Evolutionary conservation across 2,888 invertebrate species (phyloP).

Genomic region (Peribatodes rhomboidaria): DNA sequence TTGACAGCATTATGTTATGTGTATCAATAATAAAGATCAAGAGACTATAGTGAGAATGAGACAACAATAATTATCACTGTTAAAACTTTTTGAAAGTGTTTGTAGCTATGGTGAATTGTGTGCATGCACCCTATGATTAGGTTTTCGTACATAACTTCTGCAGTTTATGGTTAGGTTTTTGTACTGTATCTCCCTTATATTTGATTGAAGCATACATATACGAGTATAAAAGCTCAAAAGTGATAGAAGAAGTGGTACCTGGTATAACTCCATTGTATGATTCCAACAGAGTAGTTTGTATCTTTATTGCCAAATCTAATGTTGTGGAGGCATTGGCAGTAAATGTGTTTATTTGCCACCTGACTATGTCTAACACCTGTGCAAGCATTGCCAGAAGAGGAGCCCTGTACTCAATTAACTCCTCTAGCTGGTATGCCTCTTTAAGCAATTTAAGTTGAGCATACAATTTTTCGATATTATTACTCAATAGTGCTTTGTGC

Average conservation of each 20-base stretch:
- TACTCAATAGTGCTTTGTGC: slow-evolving; percentile 65
- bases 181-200: too few species aligned
- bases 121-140: too few species aligned
- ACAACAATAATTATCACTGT: too few species aligned
- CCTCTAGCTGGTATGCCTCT: slow-evolving; percentile 60
- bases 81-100: too few species aligned
- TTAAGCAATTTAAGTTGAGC: slow-evolving; percentile 64
- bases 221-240: not conserved
- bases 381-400: slow-evolving; percentile 77
- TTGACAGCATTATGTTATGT: too few species aligned
- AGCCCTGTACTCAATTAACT: slow-evolving; percentile 69
- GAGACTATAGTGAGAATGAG: too few species aligned
- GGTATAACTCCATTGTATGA: slow-evolving; percentile 65
- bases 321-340: slow-evolving; percentile 56
- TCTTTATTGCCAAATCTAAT: slow-evolving; percentile 62
- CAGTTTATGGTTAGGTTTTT: too few species aligned
- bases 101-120: too few species aligned
- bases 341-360: slow-evolving; percentile 73
- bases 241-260: slow-evolving; percentile 55
- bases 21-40: too few species aligned
- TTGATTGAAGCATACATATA: too few species aligned
- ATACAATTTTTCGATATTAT: slow-evolving; percentile 59
- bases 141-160: too few species aligned
- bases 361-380: slow-evolving; percentile 69
- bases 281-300: slow-evolving; percentile 65